A percentile compares a stretch with the other conserved stretches of the same genome.
These are phyloP conservation scores for Drosophila nikananu DNA, from an alignment of 1,140 invertebrate genomes.

Conservation along the genomic window DNA sequence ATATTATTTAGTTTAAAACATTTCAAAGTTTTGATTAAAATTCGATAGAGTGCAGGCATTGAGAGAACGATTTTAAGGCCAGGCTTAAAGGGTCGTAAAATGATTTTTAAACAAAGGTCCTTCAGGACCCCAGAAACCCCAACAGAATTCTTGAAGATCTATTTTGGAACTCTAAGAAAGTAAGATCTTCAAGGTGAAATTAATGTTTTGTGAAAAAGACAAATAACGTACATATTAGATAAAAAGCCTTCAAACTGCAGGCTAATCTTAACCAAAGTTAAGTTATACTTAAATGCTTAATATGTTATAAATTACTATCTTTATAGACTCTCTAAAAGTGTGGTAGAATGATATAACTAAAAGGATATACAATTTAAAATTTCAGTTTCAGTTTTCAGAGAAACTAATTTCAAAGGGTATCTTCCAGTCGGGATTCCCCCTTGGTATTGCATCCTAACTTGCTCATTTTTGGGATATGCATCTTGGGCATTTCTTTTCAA, in stretches of 20 bases:
- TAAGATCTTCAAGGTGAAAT: too few species aligned
- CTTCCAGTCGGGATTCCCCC: not conserved
- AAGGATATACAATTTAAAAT: too few species aligned
- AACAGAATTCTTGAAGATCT: not conserved
- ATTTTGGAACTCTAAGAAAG: not conserved
- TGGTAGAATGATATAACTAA: not conserved
- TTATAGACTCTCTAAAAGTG: not conserved
- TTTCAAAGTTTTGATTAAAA: not conserved
- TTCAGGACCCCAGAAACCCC: too few species aligned
- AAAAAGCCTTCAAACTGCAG: not conserved
- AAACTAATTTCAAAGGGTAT: not conserved
- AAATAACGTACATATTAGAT: too few species aligned
- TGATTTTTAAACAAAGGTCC: not conserved
- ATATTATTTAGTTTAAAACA: not conserved
- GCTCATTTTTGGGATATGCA: constrained; percentile 69
- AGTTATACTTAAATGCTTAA: too few species aligned
- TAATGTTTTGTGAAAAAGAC: too few species aligned
- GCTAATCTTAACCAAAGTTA: not conserved
- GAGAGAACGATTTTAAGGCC: accelerated
- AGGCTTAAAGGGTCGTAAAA: not conserved
- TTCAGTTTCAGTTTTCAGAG: not conserved
- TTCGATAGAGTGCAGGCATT: not conserved
- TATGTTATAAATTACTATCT: too few species aligned
- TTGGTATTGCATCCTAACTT: constrained; percentile 44
- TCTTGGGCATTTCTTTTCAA: constrained; percentile 78